Evolutionary conservation across 2,797 vertebrate genomes (phyloP).

Genomic region (Spheniscus humboldti): DNA sequence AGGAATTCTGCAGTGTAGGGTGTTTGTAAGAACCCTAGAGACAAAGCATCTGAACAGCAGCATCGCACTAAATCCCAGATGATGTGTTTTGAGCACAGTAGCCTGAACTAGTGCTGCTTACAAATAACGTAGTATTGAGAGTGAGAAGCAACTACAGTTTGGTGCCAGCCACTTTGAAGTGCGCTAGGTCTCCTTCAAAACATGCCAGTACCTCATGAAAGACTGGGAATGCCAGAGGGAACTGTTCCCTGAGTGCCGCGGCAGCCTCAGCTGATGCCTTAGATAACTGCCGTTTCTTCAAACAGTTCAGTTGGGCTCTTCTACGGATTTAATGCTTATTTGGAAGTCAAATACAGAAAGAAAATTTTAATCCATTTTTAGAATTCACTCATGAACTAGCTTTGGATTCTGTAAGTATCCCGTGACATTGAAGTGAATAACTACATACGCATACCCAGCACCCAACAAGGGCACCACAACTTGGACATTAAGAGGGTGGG

Average conservation of each 20-base stretch:
- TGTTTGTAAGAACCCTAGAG: background rate
- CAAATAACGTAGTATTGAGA: background rate
- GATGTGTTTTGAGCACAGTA: background rate
- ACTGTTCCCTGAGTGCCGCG: fast-evolving
- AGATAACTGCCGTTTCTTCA: background rate
- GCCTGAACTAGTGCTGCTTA: background rate
- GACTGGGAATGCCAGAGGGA: background rate
- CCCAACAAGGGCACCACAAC: background rate
- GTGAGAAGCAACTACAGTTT: background rate
- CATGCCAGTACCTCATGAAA: background rate
- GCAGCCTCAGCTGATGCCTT: background rate
- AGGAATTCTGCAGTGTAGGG: background rate
- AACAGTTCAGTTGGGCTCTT: background rate
- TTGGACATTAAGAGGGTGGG: background rate
- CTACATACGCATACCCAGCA: fast-evolving
- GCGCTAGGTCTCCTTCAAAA: background rate
- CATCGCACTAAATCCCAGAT: background rate
- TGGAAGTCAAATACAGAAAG: background rate
- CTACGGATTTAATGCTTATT: background rate
- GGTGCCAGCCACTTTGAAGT: background rate
- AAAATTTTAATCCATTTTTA: background rate
- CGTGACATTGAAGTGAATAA: fast-evolving
- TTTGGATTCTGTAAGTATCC: background rate
- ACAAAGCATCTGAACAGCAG: background rate
- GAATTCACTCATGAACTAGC: background rate